phyloP scores from a whole-genome alignment of 2,113 vertebrate genomes.

The Damaliscus lunatus region DNA sequence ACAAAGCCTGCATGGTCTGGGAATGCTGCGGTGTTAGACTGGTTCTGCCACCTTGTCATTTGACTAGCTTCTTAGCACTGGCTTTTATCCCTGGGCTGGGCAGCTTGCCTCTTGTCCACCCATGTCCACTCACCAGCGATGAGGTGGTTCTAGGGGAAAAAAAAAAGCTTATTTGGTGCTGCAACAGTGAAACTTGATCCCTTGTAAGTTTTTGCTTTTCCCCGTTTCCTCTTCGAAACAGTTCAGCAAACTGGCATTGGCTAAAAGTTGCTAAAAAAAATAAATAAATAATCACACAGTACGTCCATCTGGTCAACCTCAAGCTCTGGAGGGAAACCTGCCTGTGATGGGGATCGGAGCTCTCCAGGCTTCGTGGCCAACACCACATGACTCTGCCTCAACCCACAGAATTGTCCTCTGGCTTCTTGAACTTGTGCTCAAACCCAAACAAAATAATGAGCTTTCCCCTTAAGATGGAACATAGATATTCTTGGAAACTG shows the following conservation, averaged over 20 bases:
- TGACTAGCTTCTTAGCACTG: fast-evolving
- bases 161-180: background rate
- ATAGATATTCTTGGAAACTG: background rate
- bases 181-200: background rate
- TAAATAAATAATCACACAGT: background rate
- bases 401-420: background rate
- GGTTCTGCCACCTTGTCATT: background rate
- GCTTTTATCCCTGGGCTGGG: fast-evolving
- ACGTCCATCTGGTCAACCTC: background rate
- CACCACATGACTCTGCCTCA: background rate
- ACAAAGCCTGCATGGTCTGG: background rate
- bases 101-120: background rate
- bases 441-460: background rate
- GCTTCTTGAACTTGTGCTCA: background rate
- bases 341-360: background rate
- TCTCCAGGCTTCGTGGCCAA: background rate
- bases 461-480: background rate
- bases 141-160: background rate
- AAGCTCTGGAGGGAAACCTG: background rate
- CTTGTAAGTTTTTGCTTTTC: fast-evolving
- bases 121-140: background rate
- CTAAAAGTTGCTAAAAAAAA: fast-evolving
- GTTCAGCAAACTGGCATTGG: background rate
- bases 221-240: fast-evolving
- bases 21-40: fast-evolving